A percentile compares a stretch with the other conserved stretches of the same genome.
These are phyloP conservation scores for Steinernema scapterisci DNA, from an alignment of 2,888 invertebrate species.

Conservation along the genomic window DNA sequence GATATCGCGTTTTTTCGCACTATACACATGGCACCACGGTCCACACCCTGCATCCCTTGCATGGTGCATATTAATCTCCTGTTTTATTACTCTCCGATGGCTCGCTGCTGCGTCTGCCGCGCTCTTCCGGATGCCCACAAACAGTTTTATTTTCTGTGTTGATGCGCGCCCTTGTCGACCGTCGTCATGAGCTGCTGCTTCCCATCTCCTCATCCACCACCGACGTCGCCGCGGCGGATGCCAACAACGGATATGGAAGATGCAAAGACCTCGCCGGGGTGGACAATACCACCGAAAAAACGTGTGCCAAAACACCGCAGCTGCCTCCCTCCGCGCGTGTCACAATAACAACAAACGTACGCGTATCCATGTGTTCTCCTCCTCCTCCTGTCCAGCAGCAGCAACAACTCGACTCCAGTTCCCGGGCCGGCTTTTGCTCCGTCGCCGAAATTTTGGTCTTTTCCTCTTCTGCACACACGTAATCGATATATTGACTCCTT, in stretches of 20 bases:
- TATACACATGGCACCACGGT: too few species aligned
- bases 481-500: slow-evolving; percentile 33
- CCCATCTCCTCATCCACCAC: too few species aligned
- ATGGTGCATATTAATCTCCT: slow-evolving; percentile 14
- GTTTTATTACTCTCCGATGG: neutral
- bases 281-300: neutral
- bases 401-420: neutral
- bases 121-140: neutral
- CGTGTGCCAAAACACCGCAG: neutral
- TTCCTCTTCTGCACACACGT: neutral
- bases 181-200: too few species aligned
- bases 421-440: neutral
- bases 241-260: neutral
- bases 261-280: neutral
- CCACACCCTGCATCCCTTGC: too few species aligned
- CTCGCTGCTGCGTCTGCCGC: neutral
- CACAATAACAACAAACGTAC: slow-evolving; percentile 17
- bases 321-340: neutral
- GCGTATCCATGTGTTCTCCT: neutral
- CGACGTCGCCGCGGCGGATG: neutral
- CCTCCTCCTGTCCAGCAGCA: neutral
- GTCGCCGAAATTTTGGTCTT: slow-evolving; percentile 15
- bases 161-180: too few species aligned
- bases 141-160: too few species aligned
- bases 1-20: too few species aligned